A percentile compares a stretch with the other conserved stretches of the same genome.
Evolutionary conservation across 35 echinoderm and acorn worm genomes (phyloP).

Genomic region (Hemicentrotus pulcherrimus): DNA sequence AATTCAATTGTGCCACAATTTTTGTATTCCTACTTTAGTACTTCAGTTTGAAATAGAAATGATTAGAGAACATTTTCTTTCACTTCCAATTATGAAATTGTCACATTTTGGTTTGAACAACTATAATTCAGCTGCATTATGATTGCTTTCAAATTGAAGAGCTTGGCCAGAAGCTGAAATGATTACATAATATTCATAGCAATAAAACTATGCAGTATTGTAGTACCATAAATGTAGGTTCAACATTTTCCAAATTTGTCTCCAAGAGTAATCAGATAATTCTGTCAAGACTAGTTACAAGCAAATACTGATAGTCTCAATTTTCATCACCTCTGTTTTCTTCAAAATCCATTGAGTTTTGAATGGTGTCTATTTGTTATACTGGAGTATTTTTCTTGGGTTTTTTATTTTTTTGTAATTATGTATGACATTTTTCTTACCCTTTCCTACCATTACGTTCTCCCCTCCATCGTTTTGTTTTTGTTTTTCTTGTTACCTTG

Average conservation of each 20-base stretch:
- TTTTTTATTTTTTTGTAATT: neutral
- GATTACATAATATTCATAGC: neutral
- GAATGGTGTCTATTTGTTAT: neutral
- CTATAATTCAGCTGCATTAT: no score
- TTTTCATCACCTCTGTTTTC: neutral
- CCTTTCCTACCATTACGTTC: neutral
- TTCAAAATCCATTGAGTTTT: neutral
- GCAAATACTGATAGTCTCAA: neutral
- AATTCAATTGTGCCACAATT: neutral
- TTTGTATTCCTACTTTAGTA: neutral
- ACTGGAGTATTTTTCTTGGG: neutral
- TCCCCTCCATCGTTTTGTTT: neutral
- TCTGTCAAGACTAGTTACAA: neutral
- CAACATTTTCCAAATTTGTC: neutral
- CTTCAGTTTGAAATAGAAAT: neutral
- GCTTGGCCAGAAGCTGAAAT: neutral
- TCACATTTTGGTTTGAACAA: no score
- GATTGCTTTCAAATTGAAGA: no score
- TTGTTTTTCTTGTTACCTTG: neutral
- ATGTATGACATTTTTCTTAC: neutral
- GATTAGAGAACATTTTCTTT: neutral
- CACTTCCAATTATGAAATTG: no score
- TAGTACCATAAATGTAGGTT: neutral
- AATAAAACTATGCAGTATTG: neutral
- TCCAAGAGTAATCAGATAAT: neutral